These are phyloP conservation scores for Astyanax mexicanus DNA, from an alignment of 2,797 vertebrate genomes.

Conservation along the genomic window DNA sequence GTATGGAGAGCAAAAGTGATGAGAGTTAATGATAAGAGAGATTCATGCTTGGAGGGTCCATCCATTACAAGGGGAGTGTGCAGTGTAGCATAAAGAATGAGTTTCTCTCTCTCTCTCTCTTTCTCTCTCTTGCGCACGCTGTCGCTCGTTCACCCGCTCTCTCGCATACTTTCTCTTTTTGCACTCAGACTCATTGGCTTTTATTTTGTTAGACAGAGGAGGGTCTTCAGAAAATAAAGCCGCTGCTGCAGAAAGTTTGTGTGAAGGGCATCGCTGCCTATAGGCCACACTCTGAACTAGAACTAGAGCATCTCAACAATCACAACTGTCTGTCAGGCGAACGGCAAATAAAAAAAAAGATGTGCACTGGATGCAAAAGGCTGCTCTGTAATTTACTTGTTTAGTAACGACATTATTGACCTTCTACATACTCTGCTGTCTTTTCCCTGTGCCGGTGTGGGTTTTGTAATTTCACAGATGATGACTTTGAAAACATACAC, in stretches of 20 bases:
- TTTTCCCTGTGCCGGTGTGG: conserved; percentile 50
- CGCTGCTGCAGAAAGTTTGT: neutral
- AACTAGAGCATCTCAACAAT: conserved; percentile 31
- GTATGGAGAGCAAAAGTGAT: conserved; percentile 19
- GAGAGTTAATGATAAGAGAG: conserved; percentile 33
- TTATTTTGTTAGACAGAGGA: neutral
- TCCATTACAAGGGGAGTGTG: conserved; percentile 25
- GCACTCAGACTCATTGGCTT: neutral
- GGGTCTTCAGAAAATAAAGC: conserved; percentile 6
- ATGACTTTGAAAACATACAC: conserved; percentile 61
- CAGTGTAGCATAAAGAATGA: conserved; percentile 21
- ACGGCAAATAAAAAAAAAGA: too few species aligned
- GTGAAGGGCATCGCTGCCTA: conserved; percentile 21
- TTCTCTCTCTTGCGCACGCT: neutral
- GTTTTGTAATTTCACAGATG: conserved; percentile 63
- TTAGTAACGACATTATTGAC: conserved; percentile 54
- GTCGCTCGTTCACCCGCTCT: neutral
- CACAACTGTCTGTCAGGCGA: conserved; percentile 44
- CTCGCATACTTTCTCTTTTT: neutral
- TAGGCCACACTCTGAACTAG: neutral
- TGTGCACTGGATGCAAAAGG: conserved; percentile 38
- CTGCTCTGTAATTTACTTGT: conserved; percentile 55
- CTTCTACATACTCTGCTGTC: conserved; percentile 37
- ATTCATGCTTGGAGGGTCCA: conserved; percentile 24
- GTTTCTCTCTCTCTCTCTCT: conserved; percentile 1